Base-by-base conservation (phyloP, 2,797 vertebrate genomes). In the Pseudotriccus pelzelni region DNA sequence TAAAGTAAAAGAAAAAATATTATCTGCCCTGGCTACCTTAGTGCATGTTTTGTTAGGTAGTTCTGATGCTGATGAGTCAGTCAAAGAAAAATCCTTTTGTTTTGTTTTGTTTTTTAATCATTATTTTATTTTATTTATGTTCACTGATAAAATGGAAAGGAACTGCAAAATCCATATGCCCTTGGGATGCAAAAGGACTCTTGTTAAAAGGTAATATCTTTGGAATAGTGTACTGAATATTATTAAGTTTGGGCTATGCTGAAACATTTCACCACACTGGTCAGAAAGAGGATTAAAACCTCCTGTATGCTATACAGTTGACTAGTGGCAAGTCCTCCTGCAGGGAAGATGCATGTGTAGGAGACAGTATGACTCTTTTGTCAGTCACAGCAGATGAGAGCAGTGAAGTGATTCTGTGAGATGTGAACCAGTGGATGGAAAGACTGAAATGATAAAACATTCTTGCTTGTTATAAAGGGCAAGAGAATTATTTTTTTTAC, bases 261-360 rank as follows among this genome's bases (percentile, higher is more conserved):
- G 23, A 62, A 49, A 59, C 20, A 56, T 89, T 95, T 86, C 53
- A 62, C 52, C 49, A 52, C 36, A 58, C n/a, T 59, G 36, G 34
- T 68, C 50, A 87, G 74, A 87, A 91, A 46, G 41, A 89, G 85
- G 66, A 90, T 84, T 91, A 90, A 96, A 91, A 44, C 30, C 12
- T 52, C 12, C 15, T 52, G 8, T 44, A 12, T 77, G n/a, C 20
- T 72, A 22, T 47, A 36, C 22, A 90, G 50, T 53, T 91, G 88
- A 69, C 67, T 75, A 55, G 53, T 23, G 30, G 41, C 43, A 70
- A 83, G 66, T 60, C 50, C 37, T 68, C 44, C 70, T 69, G 46
- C 22, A 56, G 74, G 41, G 37, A 83, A 95, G 56, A 49, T 5
- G 3, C 49, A 58, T 6, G 3, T 24, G 17, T 62, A n/a, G 83